Evolutionary conservation across 92 coral and sea anemone species (phyloP).

Genomic region (Epizoanthus fatuus): DNA sequence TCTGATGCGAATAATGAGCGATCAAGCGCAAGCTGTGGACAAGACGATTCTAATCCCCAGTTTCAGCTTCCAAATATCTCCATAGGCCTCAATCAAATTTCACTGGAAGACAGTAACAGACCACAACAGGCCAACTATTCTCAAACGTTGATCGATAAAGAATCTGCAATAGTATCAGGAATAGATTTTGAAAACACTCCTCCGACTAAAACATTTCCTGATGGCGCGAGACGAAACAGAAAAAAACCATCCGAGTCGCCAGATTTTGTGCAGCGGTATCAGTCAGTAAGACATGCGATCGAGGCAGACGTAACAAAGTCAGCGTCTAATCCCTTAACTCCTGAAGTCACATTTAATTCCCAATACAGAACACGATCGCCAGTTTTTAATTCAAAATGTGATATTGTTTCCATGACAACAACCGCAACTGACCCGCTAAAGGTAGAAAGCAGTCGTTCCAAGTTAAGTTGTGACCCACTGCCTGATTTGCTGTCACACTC

Average conservation of each 20-base stretch:
- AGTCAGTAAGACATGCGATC: not conserved
- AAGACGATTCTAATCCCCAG: not conserved
- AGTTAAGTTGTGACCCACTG: slow-evolving; percentile 42
- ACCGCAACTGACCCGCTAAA: slow-evolving; percentile 22
- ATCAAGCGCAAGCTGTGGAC: not conserved
- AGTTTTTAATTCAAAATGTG: slow-evolving; percentile 38
- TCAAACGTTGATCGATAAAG: slow-evolving; percentile 2
- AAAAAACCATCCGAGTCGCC: not conserved
- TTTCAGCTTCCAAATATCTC: slow-evolving; percentile 61
- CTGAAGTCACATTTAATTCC: slow-evolving; percentile 22
- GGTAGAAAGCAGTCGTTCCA: slow-evolving; percentile 26
- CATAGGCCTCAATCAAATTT: slow-evolving; percentile 6
- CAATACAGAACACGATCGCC: slow-evolving; percentile 29
- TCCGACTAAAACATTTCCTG: not conserved
- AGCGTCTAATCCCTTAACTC: not conserved
- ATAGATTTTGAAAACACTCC: not conserved
- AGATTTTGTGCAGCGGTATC: not conserved
- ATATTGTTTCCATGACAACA: slow-evolving; percentile 56
- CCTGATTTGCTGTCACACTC: slow-evolving; percentile 81
- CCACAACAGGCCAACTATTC: not conserved
- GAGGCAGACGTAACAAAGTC: too few species aligned
- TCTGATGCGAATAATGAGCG: not conserved
- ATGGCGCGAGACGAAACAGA: not conserved
- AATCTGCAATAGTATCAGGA: not conserved
- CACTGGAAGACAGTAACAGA: slow-evolving; percentile 29